Conservation (phyloP, 2,113 vertebrate genomes). For the Sorex araneus region DNA sequence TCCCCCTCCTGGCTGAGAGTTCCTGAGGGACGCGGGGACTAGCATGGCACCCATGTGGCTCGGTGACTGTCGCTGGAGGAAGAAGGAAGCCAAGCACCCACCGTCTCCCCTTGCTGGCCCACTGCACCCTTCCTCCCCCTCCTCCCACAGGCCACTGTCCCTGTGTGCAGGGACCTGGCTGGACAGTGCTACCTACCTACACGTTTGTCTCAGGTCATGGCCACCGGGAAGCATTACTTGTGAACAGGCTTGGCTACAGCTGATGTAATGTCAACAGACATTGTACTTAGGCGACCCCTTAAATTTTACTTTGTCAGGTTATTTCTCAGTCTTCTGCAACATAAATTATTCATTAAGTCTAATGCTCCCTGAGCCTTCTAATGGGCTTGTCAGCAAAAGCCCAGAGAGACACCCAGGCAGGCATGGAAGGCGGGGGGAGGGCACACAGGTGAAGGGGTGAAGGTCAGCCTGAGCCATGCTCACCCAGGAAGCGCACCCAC, state of each 20-base stretch:
- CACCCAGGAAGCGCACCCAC: too few relatives aligned
- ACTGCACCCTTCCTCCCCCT: background rate
- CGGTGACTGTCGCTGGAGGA: background rate
- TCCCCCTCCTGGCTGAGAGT: background rate
- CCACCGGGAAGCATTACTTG: background rate
- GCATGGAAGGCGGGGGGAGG: background rate
- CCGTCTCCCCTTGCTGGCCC: background rate
- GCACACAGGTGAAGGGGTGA: background rate
- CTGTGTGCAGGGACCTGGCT: fast-evolving
- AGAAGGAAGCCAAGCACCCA: background rate
- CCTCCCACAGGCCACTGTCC: background rate
- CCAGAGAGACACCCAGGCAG: background rate
- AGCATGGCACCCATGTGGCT: background rate
- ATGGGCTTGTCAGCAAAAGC: background rate
- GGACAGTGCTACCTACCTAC: background rate
- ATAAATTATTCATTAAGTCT: conserved; percentile 31
- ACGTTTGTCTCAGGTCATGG: background rate
- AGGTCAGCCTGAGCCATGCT: too few relatives aligned
- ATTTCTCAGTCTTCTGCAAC: conserved; percentile 15
- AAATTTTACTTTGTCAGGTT: background rate
- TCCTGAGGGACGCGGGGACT: background rate
- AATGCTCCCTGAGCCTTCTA: background rate
- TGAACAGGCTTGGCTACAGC: background rate
- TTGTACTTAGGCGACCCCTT: background rate
- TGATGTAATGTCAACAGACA: background rate